Base-by-base conservation (phyloP, 2,888 invertebrate species). In the Meiosimyza decipiens region DNA sequence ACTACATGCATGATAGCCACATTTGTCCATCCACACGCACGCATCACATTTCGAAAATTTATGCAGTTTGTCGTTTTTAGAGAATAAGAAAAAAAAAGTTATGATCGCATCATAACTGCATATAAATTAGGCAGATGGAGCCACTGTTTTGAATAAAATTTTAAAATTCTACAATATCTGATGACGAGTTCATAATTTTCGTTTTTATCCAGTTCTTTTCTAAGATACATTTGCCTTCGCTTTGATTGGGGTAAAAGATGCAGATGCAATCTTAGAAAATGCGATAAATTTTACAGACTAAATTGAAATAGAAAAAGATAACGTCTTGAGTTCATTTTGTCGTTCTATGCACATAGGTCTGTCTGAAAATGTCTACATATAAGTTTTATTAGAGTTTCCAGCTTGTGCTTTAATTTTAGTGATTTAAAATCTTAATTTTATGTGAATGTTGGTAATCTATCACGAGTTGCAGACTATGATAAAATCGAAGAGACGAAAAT, bases 41-140 rank as follows among this genome's bases (percentile, higher is more conserved):
- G 18, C 13, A 16, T 16, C 22, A 9, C 13, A 22, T 59, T 22
- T 59, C 13, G 7, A 33, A 28, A 18, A 28, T 22, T 60, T 28
- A 22, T 18, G 18, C 64, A 28, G n/a, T 64, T 16, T 40, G 47
- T 16, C 22, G 49, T 68, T 50, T 68, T n/a, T 68, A 50, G 47
- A 54, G 18, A 54, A 9, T 50, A 22, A 15, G 47, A 55, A 18
- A 16, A n/a, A 49, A 64, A 74, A 72, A 75, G 75, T 79, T 78
- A 79, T 79, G 79, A 79, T 77, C 77, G 77, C 77, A 74, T 79
- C 78, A 79, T 79, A 79, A 78, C 79, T 79, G 79, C 79, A 79
- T 79, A 79, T 78, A 79, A 79, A 79, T 79, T 79, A 79, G 77
- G 74, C 76, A 73, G 71, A 76, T 71, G 73, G 73, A 74, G 68